Percentiles rank a stretch among this genome's conserved stretches.
Conservation (phyloP, 2,113 vertebrate genomes). For the Sarotherodon lohbergeri region DNA sequence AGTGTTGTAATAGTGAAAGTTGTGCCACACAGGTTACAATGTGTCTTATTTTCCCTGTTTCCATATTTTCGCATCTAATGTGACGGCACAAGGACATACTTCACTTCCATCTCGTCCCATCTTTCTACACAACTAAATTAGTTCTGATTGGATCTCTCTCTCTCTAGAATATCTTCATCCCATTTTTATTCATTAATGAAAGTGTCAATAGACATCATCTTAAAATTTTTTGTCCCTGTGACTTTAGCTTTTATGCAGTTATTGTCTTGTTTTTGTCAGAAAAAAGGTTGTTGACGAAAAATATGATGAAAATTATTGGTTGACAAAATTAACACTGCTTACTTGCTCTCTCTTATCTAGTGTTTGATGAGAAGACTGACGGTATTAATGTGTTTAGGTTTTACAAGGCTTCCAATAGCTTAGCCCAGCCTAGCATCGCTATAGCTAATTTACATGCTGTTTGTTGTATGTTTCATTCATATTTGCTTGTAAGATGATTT, state of each 20-base stretch:
- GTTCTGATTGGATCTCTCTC: neutral
- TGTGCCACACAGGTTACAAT: neutral
- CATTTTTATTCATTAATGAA: neutral
- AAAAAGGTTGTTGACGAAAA: neutral
- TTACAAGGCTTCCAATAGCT: neutral
- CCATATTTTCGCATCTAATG: neutral
- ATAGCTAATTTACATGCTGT: neutral
- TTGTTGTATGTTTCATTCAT: neutral
- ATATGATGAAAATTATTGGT: neutral
- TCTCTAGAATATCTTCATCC: accelerated
- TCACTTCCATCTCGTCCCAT: neutral
- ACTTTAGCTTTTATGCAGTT: neutral
- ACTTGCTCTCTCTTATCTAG: neutral
- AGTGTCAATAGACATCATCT: neutral
- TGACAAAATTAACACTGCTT: neutral
- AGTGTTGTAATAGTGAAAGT: neutral
- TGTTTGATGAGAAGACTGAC: neutral
- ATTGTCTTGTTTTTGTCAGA: neutral
- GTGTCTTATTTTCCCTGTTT: neutral
- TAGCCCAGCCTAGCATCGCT: neutral
- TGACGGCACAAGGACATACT: neutral
- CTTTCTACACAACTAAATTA: neutral
- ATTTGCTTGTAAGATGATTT: too few relatives aligned
- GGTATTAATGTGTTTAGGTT: neutral
- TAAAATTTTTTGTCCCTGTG: neutral